Evolutionary conservation across 2,113 vertebrate genomes (phyloP).

Genomic region (Cervus canadensis): DNA sequence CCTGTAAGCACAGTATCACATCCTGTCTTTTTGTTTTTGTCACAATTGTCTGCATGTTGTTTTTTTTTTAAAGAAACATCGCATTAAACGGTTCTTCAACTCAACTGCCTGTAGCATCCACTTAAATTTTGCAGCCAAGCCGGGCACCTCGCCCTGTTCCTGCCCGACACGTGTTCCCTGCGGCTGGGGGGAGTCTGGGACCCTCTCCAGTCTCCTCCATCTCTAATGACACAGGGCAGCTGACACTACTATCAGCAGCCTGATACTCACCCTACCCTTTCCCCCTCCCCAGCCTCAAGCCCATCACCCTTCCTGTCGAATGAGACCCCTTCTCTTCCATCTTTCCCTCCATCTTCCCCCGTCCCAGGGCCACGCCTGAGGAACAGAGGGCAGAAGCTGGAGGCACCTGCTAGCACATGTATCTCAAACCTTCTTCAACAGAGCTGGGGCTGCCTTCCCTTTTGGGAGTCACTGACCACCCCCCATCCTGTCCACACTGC

Average conservation of each 20-base stretch:
- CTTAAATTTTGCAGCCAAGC: neutral
- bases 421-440: neutral
- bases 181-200: neutral
- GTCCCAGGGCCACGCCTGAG: neutral
- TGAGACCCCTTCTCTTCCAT: neutral
- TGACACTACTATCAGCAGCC: neutral
- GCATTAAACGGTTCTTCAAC: neutral
- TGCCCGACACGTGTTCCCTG: neutral
- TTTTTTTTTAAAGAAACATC: neutral
- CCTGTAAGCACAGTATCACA: accelerated
- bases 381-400: neutral
- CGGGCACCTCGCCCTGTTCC: neutral
- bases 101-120: neutral
- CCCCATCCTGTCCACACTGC: neutral
- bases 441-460: neutral
- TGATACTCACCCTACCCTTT: neutral
- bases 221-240: neutral
- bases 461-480: neutral
- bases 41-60: neutral
- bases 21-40: neutral
- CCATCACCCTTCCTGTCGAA: neutral
- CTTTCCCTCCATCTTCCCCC: neutral
- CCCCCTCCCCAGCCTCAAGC: too few species aligned
- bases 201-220: neutral
- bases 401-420: neutral